Evolutionary conservation across 2,888 invertebrate species (phyloP).

Genomic region (Strigamia transsilvanica): DNA sequence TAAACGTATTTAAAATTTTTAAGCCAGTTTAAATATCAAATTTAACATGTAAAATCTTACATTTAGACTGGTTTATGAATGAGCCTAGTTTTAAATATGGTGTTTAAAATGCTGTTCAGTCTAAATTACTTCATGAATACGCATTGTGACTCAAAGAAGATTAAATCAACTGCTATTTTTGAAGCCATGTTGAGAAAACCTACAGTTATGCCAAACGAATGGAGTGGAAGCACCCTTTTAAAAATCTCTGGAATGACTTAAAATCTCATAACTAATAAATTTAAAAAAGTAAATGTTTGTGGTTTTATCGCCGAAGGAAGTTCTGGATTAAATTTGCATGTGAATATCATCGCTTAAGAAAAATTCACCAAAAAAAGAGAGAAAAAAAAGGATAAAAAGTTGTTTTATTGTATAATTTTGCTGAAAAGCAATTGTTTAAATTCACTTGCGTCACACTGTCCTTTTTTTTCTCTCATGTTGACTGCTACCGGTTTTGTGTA

Average conservation of each 20-base stretch:
- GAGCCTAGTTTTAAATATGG: too few relatives aligned
- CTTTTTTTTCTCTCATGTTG: conserved; percentile 1
- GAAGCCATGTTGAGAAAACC: too few relatives aligned
- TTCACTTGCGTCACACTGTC: not conserved
- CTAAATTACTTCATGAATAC: too few relatives aligned
- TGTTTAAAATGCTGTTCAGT: too few relatives aligned
- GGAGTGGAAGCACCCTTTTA: not conserved
- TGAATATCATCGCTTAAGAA: not conserved
- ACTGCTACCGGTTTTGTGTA: conserved; percentile 5
- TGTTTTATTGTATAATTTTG: not conserved
- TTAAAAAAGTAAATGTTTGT: not conserved
- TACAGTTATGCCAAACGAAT: not conserved
- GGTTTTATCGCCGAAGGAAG: conserved; percentile 18
- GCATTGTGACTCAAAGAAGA: too few relatives aligned
- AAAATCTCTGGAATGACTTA: not conserved
- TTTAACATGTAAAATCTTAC: too few relatives aligned
- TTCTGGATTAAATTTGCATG: conserved; percentile 4
- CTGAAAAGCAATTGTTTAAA: not conserved
- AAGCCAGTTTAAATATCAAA: too few relatives aligned
- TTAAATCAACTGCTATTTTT: too few relatives aligned
- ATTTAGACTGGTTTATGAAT: too few relatives aligned
- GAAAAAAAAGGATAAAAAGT: too few relatives aligned
- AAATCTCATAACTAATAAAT: not conserved
- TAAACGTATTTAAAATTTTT: too few relatives aligned
- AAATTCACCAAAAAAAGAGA: not conserved